These are phyloP conservation scores for Lethenteron reissneri DNA, from an alignment of 2,113 vertebrate genomes.

Conservation along the genomic window DNA sequence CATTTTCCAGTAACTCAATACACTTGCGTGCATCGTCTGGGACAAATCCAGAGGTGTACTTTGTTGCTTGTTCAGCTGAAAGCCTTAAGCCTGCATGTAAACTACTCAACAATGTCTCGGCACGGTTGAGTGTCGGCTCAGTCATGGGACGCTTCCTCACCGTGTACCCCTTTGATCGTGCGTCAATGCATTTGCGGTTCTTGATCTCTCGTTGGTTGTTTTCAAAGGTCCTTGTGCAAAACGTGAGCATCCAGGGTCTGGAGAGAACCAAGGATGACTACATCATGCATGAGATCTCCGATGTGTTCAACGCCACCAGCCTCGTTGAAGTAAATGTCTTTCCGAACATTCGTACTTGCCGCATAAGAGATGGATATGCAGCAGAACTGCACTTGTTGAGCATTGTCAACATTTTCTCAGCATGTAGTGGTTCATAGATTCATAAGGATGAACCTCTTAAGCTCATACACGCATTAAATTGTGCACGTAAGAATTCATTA, in stretches of 20 bases:
- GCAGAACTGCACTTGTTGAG: too few relatives aligned
- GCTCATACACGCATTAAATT: too few relatives aligned
- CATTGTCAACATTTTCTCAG: too few relatives aligned
- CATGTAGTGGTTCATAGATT: too few relatives aligned
- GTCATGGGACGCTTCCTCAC: neutral
- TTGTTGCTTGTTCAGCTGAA: neutral
- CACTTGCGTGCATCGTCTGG: too few relatives aligned
- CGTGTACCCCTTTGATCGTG: neutral
- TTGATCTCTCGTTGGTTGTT: neutral
- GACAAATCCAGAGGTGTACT: neutral
- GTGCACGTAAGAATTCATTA: too few relatives aligned
- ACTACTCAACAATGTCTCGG: neutral
- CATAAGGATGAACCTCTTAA: too few relatives aligned
- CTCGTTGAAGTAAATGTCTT: conserved; percentile 47
- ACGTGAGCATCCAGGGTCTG: conserved; percentile 67
- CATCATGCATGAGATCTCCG: conserved; percentile 63
- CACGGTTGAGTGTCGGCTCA: too few relatives aligned
- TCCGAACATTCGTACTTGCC: too few relatives aligned
- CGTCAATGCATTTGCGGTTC: too few relatives aligned
- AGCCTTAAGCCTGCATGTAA: neutral
- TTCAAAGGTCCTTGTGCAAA: conserved; percentile 63
- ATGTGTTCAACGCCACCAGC: conserved; percentile 70
- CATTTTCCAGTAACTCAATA: too few relatives aligned
- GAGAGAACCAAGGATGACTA: conserved; percentile 80
- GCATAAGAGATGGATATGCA: too few relatives aligned